Evolutionary conservation across 2,888 invertebrate species (phyloP).

Genomic region (Tiliacea aurago): DNA sequence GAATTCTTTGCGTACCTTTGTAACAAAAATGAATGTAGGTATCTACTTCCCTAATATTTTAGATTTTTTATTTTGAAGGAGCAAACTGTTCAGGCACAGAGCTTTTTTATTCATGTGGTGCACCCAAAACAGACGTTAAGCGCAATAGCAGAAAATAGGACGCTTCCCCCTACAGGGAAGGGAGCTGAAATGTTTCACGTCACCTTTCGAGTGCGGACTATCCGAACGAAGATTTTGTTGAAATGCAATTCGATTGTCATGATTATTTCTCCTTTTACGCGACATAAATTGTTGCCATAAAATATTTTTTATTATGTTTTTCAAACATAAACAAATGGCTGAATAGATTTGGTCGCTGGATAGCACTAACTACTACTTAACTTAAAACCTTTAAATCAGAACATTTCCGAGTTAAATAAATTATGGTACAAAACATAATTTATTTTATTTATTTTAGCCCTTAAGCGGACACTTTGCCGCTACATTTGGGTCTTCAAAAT

Average conservation of each 20-base stretch:
- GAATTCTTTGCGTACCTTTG: background rate
- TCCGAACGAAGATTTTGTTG: constrained; percentile 23
- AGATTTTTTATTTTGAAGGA: background rate
- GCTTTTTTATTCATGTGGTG: constrained; percentile 11
- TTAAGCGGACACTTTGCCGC: constrained; percentile 42
- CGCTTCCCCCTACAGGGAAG: constrained; percentile 10
- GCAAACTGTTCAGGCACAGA: background rate
- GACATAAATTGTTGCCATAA: background rate
- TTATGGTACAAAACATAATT: background rate
- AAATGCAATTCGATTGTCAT: constrained; percentile 43
- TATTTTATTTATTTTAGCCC: background rate
- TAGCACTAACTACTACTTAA: background rate
- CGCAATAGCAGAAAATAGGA: constrained; percentile 45
- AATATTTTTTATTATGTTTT: background rate
- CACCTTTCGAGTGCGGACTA: constrained; percentile 27
- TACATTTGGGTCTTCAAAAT: constrained; percentile 54
- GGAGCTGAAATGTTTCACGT: constrained; percentile 38
- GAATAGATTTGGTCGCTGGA: background rate
- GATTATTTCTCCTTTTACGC: constrained; percentile 22
- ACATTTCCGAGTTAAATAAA: background rate
- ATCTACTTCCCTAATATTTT: background rate
- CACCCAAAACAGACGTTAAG: constrained; percentile 32
- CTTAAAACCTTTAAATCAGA: background rate
- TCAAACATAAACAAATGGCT: background rate
- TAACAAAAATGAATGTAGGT: constrained; percentile 3